Base-by-base conservation (phyloP, 2,888 invertebrate species). In the Unio delphinus region DNA sequence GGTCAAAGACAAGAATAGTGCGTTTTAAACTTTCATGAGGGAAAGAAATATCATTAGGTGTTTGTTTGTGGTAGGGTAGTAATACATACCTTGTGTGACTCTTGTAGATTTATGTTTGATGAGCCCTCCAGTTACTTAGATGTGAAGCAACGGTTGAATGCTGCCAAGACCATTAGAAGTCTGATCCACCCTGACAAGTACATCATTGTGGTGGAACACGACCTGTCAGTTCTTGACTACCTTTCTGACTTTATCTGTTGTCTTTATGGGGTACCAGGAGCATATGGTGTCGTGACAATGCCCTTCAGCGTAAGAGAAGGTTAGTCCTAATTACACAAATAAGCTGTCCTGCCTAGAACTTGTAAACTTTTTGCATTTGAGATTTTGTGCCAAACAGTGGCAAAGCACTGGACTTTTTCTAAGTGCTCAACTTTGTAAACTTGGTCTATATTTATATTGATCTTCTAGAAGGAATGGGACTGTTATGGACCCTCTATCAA, bases 261-360 rank as follows among this genome's bases (percentile, higher is more conserved):
- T 89, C 91, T 99, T 68, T 99, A 99, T 90, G 99, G 99, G 69
- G 95, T 98, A 67, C 99, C 99, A 74, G 98, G 98, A 85, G 98
- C 97, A 83, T 99, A 99, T 90, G 99, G 99, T 82, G 99, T 99
- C 68, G 99, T 99, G 73, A 99, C 99, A 90, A 97, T 99, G 96
- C 99, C 99, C 66, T 99, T 98, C 92, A 98, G 98, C 34, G 99
- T 99, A 11, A 93, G 99, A 84, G 99, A 99, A 95, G 99, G 98
- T 93, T 90, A 72, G 78, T 66, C 45, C 11, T 45, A 45, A 45
- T 15, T 45, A 45, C 45, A 15, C 0, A 15, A 11, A 45, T 45
- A 45, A 45, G 15, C 15, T 45, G 11, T 45, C 45, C 45, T 45
- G 45, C 45, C 45, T 45, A 45, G 45, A 45, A 45, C 8, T 45